Base-by-base conservation (phyloP, 2,797 vertebrate genomes). In the Fistularia tabacaria region DNA sequence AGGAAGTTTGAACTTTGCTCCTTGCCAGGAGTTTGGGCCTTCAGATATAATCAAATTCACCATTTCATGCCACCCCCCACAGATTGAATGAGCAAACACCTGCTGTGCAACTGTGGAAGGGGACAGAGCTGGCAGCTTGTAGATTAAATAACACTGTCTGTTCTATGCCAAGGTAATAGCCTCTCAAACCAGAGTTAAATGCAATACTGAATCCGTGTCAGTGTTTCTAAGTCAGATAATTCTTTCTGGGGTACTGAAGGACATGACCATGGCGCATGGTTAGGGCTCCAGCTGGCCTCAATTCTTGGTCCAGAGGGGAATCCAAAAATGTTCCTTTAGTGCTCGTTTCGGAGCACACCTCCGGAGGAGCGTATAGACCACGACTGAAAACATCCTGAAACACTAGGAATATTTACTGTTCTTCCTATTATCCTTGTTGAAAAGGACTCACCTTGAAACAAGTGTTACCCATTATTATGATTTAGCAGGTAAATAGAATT, bases 81-180 rank as follows among this genome's bases (percentile, higher is more conserved):
- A 85, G 83, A 83, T 79, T 85, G 80, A 83, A 82, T 74, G 76
- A 84, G 80, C 81, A 81, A 75, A 78, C 80, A 74, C 76, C 76
- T 77, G 84, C 81, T 85, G 82, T 84, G 86, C 83, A 74, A 82
- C 74, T 74, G 79, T 81, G 76, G 68, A 84, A 65, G 65, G 69
- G 69, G 83, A 82, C 72, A 52, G 71, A 68, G 75, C 75, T 85
- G 77, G 85, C 81, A 88, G 84, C 79, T 81, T 84, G 83, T 61
- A 86, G 86, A 87, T 89, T 88, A 87, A 89, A 90, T 87, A 85
- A 88, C 87, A 78, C 82, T 81, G 85, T 88, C 86, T 85, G 59
- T 71, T 88, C 81, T 14, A 66, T 88, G 85, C 85, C 85, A 87
- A 79, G 80, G 80, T 86, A 87, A 87, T 82, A 81, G 81, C 82